Conservation (phyloP, 1,140 invertebrate species). For the Delia radicum region DNA sequence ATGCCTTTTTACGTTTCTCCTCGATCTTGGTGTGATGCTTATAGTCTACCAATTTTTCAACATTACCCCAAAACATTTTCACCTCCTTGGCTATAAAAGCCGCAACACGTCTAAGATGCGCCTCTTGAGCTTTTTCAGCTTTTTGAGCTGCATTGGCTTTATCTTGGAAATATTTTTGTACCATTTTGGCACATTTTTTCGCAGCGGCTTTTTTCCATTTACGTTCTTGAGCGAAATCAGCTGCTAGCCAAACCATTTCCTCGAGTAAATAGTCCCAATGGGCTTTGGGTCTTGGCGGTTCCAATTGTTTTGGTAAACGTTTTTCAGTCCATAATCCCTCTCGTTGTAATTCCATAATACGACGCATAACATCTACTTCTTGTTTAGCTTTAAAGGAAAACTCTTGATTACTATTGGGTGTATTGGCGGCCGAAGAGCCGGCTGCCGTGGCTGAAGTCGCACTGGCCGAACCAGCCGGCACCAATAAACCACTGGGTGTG, state of each 20-base stretch:
- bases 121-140: conserved; percentile 89
- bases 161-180: conserved; percentile 95
- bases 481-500: conserved; percentile 60
- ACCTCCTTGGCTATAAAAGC: conserved; percentile 90
- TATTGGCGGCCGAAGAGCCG: background rate
- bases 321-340: conserved; percentile 93
- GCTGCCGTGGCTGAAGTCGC: background rate
- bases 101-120: conserved; percentile 83
- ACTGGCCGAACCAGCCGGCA: conserved; percentile 47
- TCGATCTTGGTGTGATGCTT: conserved; percentile 91
- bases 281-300: conserved; percentile 85
- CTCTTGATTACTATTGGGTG: conserved; percentile 56
- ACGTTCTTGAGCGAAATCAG: conserved; percentile 95
- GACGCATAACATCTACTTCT: conserved; percentile 91
- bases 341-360: conserved; percentile 82
- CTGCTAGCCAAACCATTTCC: conserved; percentile 97
- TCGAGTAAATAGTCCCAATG: conserved; percentile 99
- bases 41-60: conserved; percentile 95
- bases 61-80: conserved; percentile 93
- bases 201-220: conserved; percentile 97
- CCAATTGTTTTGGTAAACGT: conserved; percentile 88
- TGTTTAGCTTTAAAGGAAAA: conserved; percentile 88
- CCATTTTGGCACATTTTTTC: conserved; percentile 89
- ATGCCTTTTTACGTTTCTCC: conserved; percentile 90
- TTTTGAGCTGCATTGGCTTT: conserved; percentile 84